phyloP scores from a whole-genome alignment of 1,140 invertebrate species.

The Ceratina japonica region DNA sequence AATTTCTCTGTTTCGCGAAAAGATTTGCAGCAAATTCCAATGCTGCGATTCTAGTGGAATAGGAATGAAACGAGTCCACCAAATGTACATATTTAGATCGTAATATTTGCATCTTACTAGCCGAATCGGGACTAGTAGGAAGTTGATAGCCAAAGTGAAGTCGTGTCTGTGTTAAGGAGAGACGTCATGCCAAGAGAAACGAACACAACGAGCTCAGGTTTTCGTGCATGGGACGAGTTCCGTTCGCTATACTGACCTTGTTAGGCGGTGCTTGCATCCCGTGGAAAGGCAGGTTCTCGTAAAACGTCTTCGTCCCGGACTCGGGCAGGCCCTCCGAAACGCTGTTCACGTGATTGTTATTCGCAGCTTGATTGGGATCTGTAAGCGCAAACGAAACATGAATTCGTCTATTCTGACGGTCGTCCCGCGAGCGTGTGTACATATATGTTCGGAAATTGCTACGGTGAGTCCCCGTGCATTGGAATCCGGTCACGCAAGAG shows the following conservation, averaged over 20 bases:
- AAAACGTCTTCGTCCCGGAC: constrained; percentile 85
- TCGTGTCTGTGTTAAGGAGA: not conserved
- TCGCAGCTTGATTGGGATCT: constrained; percentile 77
- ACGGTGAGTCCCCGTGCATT: not conserved
- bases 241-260: constrained; percentile 84
- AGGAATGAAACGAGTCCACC: no score
- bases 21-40: no score
- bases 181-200: constrained; percentile 16
- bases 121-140: no score
- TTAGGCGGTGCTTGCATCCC: constrained; percentile 93
- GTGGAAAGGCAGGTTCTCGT: constrained; percentile 96
- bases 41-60: no score
- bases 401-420: constrained; percentile 43
- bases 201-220: not conserved
- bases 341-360: constrained; percentile 76
- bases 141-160: no score
- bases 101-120: not conserved
- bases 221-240: constrained; percentile 1
- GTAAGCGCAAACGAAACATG: constrained; percentile 65
- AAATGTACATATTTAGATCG: not conserved
- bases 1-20: no score
- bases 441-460: not conserved
- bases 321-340: constrained; percentile 77
- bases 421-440: not conserved
- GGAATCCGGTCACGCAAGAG: no score